Evolutionary conservation across 1,140 invertebrate genomes (phyloP), one percentile per base, ranked within the genome.

Genomic region (Matsumurasca onukii): DNA sequence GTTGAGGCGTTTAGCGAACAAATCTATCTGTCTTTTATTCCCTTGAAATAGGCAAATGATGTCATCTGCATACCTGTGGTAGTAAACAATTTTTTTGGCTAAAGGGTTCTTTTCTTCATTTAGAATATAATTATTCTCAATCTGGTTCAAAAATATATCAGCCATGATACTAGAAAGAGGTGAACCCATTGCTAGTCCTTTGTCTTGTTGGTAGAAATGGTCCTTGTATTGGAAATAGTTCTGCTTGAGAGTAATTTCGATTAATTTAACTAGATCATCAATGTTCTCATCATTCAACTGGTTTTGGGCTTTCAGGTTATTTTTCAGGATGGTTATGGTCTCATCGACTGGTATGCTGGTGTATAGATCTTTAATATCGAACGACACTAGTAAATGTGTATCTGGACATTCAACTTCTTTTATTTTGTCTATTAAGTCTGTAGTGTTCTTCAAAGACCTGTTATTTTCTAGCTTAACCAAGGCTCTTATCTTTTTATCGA

Each of bases 181-280:
- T 51, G 49, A 51, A 3, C 49, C 49, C 49, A 51, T 51, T 51
- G 49, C 49, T 20, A 51, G 49, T 20, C 49, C 49, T 5, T 51
- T n/a, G 24, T 17, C 17, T 51, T 51, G 49, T 51, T 17, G 24
- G n/a, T 51, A 51, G n/a, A 51, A 5, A 17, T 51, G n/a, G n/a
- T 51, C 49, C n/a, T 51, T 20, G 24, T 20, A 51, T 3, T 5
- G 3, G 49, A 51, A 51, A 20, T 51, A 51, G n/a, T 20, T 51
- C 24, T 51, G 49, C n/a, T 51, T 22, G 24, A 51, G 49, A 22
- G 5, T 51, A 17, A 51, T 3, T 51, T 51, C 24, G n/a, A 51
- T 20, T n/a, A 51, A 17, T 12, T 9, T 12, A 12, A 45, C 17
- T 45, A 45, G 34, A 12, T 45, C 34, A 45, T 45, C 17, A 17